A percentile compares a stretch with the other conserved stretches of the same genome.
Conservation (phyloP, 2,888 invertebrate genomes). For the Dysmachus trigonus region DNA sequence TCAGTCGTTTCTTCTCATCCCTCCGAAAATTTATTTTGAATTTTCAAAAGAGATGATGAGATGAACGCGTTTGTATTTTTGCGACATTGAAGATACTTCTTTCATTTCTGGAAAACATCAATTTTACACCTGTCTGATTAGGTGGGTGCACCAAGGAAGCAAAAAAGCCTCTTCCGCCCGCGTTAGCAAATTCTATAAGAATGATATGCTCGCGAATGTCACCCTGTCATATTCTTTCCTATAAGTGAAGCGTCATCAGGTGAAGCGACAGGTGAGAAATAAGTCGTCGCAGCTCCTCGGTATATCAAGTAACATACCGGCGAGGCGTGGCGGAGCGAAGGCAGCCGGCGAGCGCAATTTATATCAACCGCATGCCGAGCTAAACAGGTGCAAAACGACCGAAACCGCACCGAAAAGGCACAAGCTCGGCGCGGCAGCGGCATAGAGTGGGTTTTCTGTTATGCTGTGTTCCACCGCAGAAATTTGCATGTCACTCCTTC, state of each 20-base stretch:
- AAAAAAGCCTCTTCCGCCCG: not conserved
- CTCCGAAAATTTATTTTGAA: not conserved
- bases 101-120: not conserved
- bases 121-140: constrained; percentile 13
- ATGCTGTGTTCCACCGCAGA: not conserved
- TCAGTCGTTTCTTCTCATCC: not conserved
- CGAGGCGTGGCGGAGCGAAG: too few species aligned
- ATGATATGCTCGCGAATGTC: constrained; percentile 9
- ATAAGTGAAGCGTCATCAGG: constrained; percentile 43
- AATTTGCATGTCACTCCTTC: constrained; percentile 25
- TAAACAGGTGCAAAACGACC: constrained; percentile 16
- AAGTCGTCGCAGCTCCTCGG: constrained; percentile 17
- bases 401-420: not conserved
- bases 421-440: not conserved
- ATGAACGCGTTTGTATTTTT: not conserved
- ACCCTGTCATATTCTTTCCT: not conserved
- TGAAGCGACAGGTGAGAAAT: constrained; percentile 47
- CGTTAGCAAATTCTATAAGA: not conserved
- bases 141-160: not conserved
- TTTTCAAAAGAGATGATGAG: not conserved
- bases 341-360: not conserved
- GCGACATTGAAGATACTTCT: not conserved
- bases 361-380: not conserved
- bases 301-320: constrained; percentile 18
- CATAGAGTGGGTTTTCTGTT: not conserved